phyloP scores from a whole-genome alignment of 2,888 invertebrate species.

The Bruchidius siliquastri region DNA sequence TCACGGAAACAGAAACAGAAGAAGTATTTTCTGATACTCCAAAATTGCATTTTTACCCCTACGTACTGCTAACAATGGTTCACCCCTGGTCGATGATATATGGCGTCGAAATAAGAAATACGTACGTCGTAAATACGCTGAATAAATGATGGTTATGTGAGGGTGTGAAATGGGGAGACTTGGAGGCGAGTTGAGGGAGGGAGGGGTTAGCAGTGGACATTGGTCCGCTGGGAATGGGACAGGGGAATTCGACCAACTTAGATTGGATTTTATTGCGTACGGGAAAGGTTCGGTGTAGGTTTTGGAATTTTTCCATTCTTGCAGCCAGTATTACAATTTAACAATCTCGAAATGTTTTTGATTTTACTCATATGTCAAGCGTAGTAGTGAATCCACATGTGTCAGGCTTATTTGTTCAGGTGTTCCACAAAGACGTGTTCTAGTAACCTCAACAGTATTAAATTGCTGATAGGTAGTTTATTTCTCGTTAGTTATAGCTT shows the following conservation, averaged over 20 bases:
- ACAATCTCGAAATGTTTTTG: too few species aligned
- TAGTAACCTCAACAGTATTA: too few species aligned
- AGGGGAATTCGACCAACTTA: not conserved
- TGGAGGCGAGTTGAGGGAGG: not conserved
- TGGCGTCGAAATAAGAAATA: conserved; percentile 30
- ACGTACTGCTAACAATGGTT: conserved; percentile 10
- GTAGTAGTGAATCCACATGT: too few species aligned
- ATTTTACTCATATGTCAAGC: too few species aligned
- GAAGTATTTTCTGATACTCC: conserved; percentile 23
- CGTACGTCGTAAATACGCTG: conserved; percentile 29
- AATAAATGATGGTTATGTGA: conserved; percentile 29
- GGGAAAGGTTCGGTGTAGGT: not conserved
- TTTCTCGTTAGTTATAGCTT: too few species aligned
- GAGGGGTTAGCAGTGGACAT: conserved; percentile 12
- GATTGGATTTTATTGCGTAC: not conserved
- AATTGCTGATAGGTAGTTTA: too few species aligned
- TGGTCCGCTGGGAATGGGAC: conserved; percentile 3
- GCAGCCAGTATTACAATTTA: too few species aligned
- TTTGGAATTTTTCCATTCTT: not conserved
- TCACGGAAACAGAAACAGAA: conserved; percentile 13
- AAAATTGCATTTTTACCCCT: conserved; percentile 26
- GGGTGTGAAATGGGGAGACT: conserved; percentile 25
- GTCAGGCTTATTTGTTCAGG: too few species aligned
- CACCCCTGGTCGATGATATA: conserved; percentile 29
- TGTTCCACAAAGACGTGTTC: too few species aligned